Evolutionary conservation across 2,888 invertebrate genomes (phyloP).

Genomic region (Ophion obscuratus): DNA sequence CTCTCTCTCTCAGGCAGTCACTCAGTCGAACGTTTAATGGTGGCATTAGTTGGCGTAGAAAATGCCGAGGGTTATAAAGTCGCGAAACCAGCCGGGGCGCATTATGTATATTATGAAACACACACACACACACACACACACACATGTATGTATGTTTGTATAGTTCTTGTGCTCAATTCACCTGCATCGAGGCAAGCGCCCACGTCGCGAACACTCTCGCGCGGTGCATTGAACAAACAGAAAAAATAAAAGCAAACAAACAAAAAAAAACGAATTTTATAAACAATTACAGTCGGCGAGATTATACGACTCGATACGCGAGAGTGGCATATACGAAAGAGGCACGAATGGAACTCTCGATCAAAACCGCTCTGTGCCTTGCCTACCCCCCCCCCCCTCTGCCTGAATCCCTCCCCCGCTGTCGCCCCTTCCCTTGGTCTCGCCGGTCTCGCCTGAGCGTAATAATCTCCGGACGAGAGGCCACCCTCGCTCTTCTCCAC

Average conservation of each 20-base stretch:
- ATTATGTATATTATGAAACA: slow-evolving; percentile 42
- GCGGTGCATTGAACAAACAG: slow-evolving; percentile 38
- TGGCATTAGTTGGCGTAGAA: slow-evolving; percentile 74
- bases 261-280: slow-evolving; percentile 60
- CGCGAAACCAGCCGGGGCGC: slow-evolving; percentile 48
- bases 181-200: slow-evolving; percentile 1
- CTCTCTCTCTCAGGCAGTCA: slow-evolving; percentile 29
- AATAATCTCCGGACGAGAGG: slow-evolving; percentile 64
- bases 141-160: not conserved
- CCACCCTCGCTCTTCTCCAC: slow-evolving; percentile 52
- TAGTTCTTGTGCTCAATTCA: too few relatives aligned
- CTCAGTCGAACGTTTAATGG: slow-evolving; percentile 63
- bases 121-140: not conserved
- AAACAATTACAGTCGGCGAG: slow-evolving; percentile 67
- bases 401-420: slow-evolving; percentile 44
- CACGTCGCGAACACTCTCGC: slow-evolving; percentile 30
- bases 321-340: slow-evolving; percentile 64
- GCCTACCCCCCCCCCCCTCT: slow-evolving; percentile 61
- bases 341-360: slow-evolving; percentile 64
- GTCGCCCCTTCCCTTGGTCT: slow-evolving; percentile 29
- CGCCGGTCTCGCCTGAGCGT: slow-evolving; percentile 47
- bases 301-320: slow-evolving; percentile 66
- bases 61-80: slow-evolving; percentile 75
- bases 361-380: slow-evolving; percentile 65
- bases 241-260: slow-evolving; percentile 1